Evolutionary conservation across 2,888 invertebrate species (phyloP).

Genomic region (Allolobophora icterica): DNA sequence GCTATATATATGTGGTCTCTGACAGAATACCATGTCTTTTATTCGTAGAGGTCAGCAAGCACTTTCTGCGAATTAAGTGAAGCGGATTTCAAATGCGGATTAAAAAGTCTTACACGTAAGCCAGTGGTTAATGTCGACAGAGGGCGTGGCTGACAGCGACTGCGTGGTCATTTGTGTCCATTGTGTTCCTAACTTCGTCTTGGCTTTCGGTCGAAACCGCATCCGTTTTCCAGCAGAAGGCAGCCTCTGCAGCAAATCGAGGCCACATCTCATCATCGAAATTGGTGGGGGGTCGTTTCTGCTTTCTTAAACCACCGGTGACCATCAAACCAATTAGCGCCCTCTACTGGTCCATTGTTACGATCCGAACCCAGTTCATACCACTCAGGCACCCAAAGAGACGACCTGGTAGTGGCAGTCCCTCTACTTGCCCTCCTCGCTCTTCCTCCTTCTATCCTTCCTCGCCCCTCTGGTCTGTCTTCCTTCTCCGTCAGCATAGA

Average conservation of each 20-base stretch:
- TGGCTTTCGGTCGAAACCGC: not conserved
- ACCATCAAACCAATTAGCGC: conserved; percentile 1
- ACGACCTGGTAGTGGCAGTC: not conserved
- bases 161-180: not conserved
- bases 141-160: not conserved
- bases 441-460: not conserved
- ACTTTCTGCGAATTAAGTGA: not conserved
- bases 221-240: not conserved
- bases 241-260: not conserved
- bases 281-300: not conserved
- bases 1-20: no score
- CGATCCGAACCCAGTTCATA: not conserved
- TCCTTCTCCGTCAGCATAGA: not conserved
- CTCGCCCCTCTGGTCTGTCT: not conserved
- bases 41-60: not conserved
- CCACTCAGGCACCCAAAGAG: not conserved
- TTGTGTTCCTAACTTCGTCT: not conserved
- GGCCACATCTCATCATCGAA: conserved; percentile 1
- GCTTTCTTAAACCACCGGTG: not conserved
- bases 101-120: not conserved
- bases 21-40: no score
- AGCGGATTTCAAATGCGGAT: not conserved
- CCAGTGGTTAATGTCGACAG: not conserved
- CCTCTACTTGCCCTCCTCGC: not conserved
- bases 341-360: not conserved